Conservation (phyloP, 2,113 vertebrate genomes). For the Pangasianodon hypophthalmus region DNA sequence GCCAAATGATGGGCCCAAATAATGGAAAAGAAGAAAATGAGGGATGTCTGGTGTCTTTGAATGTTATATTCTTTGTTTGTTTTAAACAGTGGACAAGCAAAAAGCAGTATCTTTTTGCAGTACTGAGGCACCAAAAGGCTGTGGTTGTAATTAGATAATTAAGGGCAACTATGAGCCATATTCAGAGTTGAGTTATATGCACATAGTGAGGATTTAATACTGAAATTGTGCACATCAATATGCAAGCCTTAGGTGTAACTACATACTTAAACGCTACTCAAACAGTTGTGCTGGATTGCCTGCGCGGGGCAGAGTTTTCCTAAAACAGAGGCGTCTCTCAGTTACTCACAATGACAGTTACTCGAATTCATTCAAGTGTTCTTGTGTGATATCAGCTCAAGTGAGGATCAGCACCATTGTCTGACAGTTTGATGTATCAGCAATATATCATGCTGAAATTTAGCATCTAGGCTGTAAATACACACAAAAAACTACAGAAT, state of each 20-base stretch:
- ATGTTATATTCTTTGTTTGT: background rate
- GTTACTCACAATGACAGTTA: background rate
- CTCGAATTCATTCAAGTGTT: background rate
- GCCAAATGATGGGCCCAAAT: constrained; percentile 83
- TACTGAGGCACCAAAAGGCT: background rate
- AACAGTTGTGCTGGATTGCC: background rate
- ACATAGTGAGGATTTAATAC: background rate
- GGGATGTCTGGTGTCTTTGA: background rate
- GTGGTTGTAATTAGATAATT: background rate
- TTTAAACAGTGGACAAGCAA: background rate
- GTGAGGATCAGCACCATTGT: background rate
- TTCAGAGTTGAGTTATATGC: background rate
- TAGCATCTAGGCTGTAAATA: no score
- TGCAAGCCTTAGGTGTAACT: background rate
- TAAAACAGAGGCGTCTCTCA: background rate
- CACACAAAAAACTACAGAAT: no score
- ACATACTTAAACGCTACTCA: background rate
- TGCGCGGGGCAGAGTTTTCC: background rate
- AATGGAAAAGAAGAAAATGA: background rate
- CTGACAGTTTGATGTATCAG: background rate
- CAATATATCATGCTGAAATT: no score
- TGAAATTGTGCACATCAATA: background rate
- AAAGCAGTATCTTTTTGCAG: background rate
- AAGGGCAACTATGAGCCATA: background rate
- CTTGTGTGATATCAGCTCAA: background rate